Evolutionary conservation across 1,140 invertebrate species (phyloP).

Genomic region (Wiebesia pumilae): DNA sequence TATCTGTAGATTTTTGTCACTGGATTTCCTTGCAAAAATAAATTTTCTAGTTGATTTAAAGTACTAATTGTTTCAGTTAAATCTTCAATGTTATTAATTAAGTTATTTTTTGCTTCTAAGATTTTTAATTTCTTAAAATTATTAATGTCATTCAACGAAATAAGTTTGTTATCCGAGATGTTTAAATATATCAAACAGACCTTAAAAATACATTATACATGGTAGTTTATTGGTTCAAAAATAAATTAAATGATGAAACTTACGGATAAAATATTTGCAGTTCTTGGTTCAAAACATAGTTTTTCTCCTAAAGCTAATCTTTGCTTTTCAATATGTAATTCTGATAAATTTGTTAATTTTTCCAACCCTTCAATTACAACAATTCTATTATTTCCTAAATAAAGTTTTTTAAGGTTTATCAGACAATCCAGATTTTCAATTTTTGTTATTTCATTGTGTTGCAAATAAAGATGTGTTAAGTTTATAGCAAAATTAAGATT

Average conservation of each 20-base stretch:
- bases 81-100: constrained; percentile 72
- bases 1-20: constrained; percentile 78
- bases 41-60: constrained; percentile 74
- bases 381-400: constrained; percentile 81
- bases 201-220: constrained; percentile 61
- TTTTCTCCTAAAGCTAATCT: constrained; percentile 74
- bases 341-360: constrained; percentile 76
- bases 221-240: not conserved
- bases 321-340: constrained; percentile 82
- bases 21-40: constrained; percentile 78
- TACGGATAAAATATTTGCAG: constrained; percentile 77
- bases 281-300: constrained; percentile 82
- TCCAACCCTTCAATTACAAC: constrained; percentile 82
- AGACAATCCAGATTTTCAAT: constrained; percentile 79
- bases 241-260: constrained; percentile 53
- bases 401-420: constrained; percentile 79
- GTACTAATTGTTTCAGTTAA: constrained; percentile 75
- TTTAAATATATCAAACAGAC: constrained; percentile 72
- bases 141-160: constrained; percentile 67
- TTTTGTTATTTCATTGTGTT: constrained; percentile 80
- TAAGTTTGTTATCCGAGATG: constrained; percentile 75
- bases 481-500: constrained; percentile 78
- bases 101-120: constrained; percentile 75
- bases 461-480: constrained; percentile 80
- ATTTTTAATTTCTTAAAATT: constrained; percentile 69